Evolutionary conservation across 1,140 invertebrate species (phyloP).

Genomic region (Pomacea maculata): DNA sequence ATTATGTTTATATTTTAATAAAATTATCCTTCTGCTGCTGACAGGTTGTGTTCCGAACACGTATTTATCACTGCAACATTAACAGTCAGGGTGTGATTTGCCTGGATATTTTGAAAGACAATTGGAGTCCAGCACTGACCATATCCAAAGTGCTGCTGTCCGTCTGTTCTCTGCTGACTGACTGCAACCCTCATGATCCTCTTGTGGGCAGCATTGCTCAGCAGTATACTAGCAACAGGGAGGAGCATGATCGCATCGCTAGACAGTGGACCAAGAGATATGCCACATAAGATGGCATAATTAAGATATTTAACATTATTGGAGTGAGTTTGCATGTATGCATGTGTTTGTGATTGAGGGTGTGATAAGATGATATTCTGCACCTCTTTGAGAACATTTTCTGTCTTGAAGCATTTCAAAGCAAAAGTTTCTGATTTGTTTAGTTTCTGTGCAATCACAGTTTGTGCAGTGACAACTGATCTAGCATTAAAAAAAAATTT

Average conservation of each 20-base stretch:
- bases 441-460: too few species aligned
- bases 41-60: slow-evolving; percentile 87
- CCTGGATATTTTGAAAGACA: slow-evolving; percentile 60
- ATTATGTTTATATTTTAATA: neutral
- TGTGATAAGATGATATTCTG: too few species aligned
- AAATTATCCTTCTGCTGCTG: slow-evolving; percentile 36
- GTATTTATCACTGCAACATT: slow-evolving; percentile 63
- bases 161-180: slow-evolving; percentile 86
- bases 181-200: slow-evolving; percentile 82
- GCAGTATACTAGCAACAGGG: slow-evolving; percentile 94
- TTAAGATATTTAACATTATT: neutral
- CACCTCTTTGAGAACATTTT: too few species aligned
- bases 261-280: slow-evolving; percentile 97
- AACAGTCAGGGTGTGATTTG: slow-evolving; percentile 62
- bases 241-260: slow-evolving; percentile 97
- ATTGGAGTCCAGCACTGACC: slow-evolving; percentile 59
- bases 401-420: too few species aligned
- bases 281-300: slow-evolving; percentile 72
- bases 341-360: neutral
- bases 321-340: slow-evolving; percentile 5
- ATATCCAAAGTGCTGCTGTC: slow-evolving; percentile 66
- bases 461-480: too few species aligned
- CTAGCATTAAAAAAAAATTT: too few species aligned
- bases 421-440: too few species aligned
- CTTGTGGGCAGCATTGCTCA: slow-evolving; percentile 97